Evolutionary conservation across 2,888 invertebrate genomes (phyloP).

Genomic region (Rhamphomyia laevipes): DNA sequence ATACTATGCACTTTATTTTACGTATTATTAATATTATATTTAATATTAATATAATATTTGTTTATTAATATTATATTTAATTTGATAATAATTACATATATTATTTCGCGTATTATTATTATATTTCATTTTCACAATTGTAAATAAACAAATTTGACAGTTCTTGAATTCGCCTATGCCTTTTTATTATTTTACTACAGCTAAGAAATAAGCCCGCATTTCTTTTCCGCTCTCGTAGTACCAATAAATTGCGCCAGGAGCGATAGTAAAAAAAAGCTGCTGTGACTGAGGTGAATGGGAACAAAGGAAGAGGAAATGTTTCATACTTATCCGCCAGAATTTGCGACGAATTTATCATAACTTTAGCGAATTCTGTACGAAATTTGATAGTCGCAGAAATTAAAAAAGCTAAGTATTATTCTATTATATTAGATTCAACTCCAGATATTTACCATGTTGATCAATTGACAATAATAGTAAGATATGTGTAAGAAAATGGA

Average conservation of each 20-base stretch:
- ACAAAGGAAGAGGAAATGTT: constrained; percentile 2
- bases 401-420: constrained; percentile 1
- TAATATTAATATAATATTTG: too few species aligned
- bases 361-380: not conserved
- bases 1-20: too few species aligned
- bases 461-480: constrained; percentile 2
- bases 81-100: too few species aligned
- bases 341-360: not conserved
- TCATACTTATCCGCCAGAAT: not conserved
- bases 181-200: too few species aligned
- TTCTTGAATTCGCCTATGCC: too few species aligned
- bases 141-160: not conserved
- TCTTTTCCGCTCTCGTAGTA: not conserved
- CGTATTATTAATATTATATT: too few species aligned
- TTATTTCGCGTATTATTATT: too few species aligned
- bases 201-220: not conserved
- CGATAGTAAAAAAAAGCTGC: too few species aligned
- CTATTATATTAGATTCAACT: constrained; percentile 1
- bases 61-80: too few species aligned
- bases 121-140: not conserved
- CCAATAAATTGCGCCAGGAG: not conserved
- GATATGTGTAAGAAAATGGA: not conserved
- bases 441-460: constrained; percentile 1
- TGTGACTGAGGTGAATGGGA: not conserved
- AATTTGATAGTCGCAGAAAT: not conserved